These are phyloP conservation scores for Clanis bilineata DNA, from an alignment of 2,888 invertebrate species.

Conservation along the genomic window DNA sequence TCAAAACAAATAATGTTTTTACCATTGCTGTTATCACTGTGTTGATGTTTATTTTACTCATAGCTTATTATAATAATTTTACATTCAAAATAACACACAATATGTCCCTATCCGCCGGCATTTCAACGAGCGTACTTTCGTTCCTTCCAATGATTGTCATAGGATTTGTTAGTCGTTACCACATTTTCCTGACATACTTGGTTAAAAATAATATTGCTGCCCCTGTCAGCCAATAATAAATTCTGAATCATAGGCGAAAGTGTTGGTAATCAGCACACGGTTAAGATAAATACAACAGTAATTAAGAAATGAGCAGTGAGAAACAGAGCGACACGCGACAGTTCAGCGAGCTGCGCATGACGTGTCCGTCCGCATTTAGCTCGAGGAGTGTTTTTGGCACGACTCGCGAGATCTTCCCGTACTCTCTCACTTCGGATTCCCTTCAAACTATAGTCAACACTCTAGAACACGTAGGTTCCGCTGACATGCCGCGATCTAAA, in stretches of 20 bases:
- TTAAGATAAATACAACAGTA: conserved; percentile 42
- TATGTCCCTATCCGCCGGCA: too few relatives aligned
- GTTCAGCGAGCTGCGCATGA: conserved; percentile 48
- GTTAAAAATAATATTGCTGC: too few relatives aligned
- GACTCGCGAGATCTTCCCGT: conserved; percentile 61
- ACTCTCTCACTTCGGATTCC: conserved; percentile 42
- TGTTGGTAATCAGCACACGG: conserved; percentile 21
- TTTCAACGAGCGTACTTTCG: too few relatives aligned
- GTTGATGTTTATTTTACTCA: too few relatives aligned
- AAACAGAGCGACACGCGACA: conserved; percentile 41
- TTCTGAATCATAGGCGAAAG: background rate
- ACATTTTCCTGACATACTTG: too few relatives aligned
- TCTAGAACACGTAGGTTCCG: conserved; percentile 2
- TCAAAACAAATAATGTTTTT: too few relatives aligned
- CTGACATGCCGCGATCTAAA: background rate
- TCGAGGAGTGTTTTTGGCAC: conserved; percentile 65
- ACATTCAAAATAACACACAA: too few relatives aligned
- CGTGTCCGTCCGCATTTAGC: conserved; percentile 69
- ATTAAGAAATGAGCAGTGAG: conserved; percentile 42
- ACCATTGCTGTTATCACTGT: too few relatives aligned
- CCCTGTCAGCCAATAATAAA: too few relatives aligned
- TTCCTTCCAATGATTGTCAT: too few relatives aligned
- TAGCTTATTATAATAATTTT: too few relatives aligned
- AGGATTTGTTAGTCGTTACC: too few relatives aligned
- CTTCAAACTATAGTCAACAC: conserved; percentile 14